Evolutionary conservation across 2,113 vertebrate genomes (phyloP).

Genomic region (Acanthisitta chloris): DNA sequence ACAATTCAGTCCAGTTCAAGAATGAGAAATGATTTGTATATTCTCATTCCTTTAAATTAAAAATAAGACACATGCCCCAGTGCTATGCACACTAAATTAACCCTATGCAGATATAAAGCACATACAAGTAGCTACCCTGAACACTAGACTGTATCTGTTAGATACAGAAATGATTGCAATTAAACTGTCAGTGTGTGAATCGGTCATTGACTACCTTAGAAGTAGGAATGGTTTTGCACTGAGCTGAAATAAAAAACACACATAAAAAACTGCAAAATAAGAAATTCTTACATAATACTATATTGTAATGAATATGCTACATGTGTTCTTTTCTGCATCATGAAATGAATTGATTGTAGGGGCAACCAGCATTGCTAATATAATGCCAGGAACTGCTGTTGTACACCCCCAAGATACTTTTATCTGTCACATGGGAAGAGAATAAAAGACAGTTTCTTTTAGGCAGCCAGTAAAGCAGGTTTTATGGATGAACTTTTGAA

Average conservation of each 20-base stretch:
- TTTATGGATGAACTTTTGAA: neutral
- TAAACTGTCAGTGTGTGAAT: neutral
- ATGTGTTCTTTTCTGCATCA: neutral
- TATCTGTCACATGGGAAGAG: neutral
- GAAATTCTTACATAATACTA: neutral
- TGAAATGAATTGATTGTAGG: neutral
- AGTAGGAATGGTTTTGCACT: neutral
- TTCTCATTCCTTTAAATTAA: neutral
- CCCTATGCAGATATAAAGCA: neutral
- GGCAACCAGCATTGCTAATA: neutral
- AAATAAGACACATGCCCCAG: neutral
- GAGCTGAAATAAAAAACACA: neutral
- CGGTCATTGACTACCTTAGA: neutral
- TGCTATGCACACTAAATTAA: neutral
- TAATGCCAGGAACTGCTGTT: neutral
- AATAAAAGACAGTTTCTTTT: neutral
- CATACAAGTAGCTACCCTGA: neutral
- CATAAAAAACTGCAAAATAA: neutral
- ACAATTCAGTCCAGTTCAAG: neutral
- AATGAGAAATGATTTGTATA: neutral
- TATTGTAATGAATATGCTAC: neutral
- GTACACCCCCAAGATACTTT: neutral
- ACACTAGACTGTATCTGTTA: neutral
- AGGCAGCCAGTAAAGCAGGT: neutral
- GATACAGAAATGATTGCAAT: neutral